phyloP scores from a whole-genome alignment of 2,113 vertebrate species.

The Atractosteus spatula region DNA sequence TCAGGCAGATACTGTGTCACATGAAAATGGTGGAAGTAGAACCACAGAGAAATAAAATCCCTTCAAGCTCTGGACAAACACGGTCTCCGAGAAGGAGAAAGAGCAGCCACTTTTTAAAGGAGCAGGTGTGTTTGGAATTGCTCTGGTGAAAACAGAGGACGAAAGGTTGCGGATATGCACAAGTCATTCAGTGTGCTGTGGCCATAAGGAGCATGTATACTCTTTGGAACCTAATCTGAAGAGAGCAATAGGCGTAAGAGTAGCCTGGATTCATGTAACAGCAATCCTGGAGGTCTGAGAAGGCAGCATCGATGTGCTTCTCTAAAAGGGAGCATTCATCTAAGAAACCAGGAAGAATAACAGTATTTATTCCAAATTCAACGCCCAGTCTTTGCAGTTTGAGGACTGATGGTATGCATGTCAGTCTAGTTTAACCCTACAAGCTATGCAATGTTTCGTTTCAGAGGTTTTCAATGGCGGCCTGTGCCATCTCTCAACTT shows the following conservation, averaged over 20 bases:
- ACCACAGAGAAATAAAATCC: slow-evolving; percentile 14
- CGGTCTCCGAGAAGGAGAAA: not conserved
- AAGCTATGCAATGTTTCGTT: too few relatives aligned
- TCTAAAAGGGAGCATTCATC: slow-evolving; percentile 6
- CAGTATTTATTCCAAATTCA: slow-evolving; percentile 8
- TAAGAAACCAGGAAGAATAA: not conserved
- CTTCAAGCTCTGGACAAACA: slow-evolving; percentile 1
- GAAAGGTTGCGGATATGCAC: not conserved
- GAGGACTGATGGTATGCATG: not conserved
- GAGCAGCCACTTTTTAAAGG: slow-evolving; percentile 17
- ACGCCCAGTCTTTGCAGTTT: not conserved
- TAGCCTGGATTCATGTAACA: not conserved
- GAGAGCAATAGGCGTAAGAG: not conserved
- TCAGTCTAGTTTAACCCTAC: not conserved
- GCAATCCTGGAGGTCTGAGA: not conserved
- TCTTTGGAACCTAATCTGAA: slow-evolving; percentile 7
- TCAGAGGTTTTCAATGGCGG: not conserved
- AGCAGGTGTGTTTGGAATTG: slow-evolving; percentile 34
- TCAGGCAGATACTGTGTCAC: too few relatives aligned
- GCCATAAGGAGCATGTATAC: not conserved
- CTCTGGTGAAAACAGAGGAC: slow-evolving; percentile 12
- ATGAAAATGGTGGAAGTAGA: not conserved
- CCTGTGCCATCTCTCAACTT: not conserved
- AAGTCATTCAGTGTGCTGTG: not conserved
- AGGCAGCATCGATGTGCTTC: not conserved